These are phyloP conservation scores for Diadema setosum DNA, from an alignment of 35 echinoderm and acorn worm genomes.

Conservation along the genomic window DNA sequence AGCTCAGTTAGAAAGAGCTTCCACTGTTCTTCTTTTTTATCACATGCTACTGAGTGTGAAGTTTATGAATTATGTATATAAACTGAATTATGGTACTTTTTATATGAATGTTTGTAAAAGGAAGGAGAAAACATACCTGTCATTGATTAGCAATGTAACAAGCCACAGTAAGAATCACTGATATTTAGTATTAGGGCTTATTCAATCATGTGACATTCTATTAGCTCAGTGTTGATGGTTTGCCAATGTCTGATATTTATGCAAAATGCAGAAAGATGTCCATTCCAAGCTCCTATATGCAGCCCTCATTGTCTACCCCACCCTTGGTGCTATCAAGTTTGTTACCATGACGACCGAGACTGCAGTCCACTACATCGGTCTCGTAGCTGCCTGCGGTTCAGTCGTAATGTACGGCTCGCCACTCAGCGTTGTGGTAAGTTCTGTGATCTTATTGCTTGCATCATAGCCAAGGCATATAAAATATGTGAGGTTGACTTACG, in stretches of 20 bases:
- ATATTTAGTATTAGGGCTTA: background rate
- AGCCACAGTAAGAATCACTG: background rate
- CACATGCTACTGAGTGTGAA: too few species aligned
- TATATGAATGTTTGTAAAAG: background rate
- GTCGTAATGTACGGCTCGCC: constrained; percentile 50
- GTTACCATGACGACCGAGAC: background rate
- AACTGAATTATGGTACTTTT: background rate
- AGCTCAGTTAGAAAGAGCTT: too few species aligned
- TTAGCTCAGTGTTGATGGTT: too few species aligned
- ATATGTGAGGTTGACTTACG: too few species aligned
- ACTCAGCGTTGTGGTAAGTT: constrained; percentile 33
- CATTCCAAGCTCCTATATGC: constrained; percentile 22
- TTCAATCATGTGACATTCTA: background rate
- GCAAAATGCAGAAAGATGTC: background rate
- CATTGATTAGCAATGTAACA: background rate
- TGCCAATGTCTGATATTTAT: too few species aligned
- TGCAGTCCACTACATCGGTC: background rate
- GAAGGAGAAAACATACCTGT: background rate
- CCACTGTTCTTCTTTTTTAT: too few species aligned
- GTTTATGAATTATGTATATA: too few species aligned
- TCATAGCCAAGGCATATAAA: too few species aligned
- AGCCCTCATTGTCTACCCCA: constrained; percentile 17
- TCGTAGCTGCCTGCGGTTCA: background rate
- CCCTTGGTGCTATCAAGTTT: constrained; percentile 32
- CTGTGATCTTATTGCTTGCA: too few species aligned